Percentiles rank a stretch among this genome's conserved stretches.
Evolutionary conservation across 2,113 vertebrate genomes (phyloP).

Genomic region (Bostrychus sinensis): DNA sequence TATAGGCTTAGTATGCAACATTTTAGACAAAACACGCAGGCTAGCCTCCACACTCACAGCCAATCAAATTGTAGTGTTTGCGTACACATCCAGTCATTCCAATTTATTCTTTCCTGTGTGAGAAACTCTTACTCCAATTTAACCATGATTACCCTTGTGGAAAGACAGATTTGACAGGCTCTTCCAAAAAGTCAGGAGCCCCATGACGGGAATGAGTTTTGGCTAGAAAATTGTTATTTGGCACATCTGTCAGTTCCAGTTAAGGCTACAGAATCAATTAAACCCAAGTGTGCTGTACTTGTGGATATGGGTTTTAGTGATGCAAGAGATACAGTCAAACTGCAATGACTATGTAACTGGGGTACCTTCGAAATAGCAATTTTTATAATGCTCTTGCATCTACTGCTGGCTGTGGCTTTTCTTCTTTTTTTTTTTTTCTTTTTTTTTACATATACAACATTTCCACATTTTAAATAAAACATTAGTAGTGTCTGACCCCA

Average conservation of each 20-base stretch:
- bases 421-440: too few relatives aligned
- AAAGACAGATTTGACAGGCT: slow-evolving; percentile 28
- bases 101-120: background rate
- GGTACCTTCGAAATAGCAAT: slow-evolving; percentile 39
- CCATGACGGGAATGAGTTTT: slow-evolving; percentile 31
- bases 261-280: slow-evolving; percentile 69
- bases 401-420: slow-evolving; percentile 30
- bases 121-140: slow-evolving; percentile 29
- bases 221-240: slow-evolving; percentile 62
- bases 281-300: slow-evolving; percentile 30
- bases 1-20: slow-evolving; percentile 45
- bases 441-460: slow-evolving; percentile 15
- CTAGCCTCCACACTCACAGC: slow-evolving; percentile 30
- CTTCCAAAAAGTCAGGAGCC: slow-evolving; percentile 36
- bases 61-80: slow-evolving; percentile 52
- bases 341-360: slow-evolving; percentile 60
- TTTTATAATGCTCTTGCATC: slow-evolving; percentile 41
- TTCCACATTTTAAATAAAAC: slow-evolving; percentile 5
- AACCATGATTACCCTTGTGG: slow-evolving; percentile 39
- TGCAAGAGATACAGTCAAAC: slow-evolving; percentile 60
- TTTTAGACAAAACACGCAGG: slow-evolving; percentile 26
- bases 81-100: slow-evolving; percentile 55
- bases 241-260: slow-evolving; percentile 72
- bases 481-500: slow-evolving; percentile 62
- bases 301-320: slow-evolving; percentile 57